Percentiles rank a stretch among this genome's conserved stretches.
Evolutionary conservation across 2,797 vertebrate genomes (phyloP).

Genomic region (Poeciliopsis presidionis): DNA sequence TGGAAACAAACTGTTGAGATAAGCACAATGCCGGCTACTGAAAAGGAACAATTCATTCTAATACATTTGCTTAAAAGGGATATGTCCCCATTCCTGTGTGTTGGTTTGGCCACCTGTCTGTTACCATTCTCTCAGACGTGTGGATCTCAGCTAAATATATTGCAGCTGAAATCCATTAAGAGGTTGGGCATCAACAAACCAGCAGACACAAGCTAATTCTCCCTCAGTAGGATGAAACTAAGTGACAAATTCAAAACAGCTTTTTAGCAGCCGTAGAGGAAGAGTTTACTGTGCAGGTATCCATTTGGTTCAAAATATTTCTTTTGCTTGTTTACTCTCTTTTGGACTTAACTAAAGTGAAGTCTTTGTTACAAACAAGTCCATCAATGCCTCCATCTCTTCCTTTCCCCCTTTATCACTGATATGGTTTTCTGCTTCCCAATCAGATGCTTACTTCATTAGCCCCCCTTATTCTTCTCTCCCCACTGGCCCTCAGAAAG

Average conservation of each 20-base stretch:
- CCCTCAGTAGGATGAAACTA: not conserved
- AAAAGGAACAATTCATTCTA: not conserved
- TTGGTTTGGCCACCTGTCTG: not conserved
- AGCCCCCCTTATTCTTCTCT: conserved; percentile 45
- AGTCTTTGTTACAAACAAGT: conserved; percentile 43
- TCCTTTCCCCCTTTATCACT: conserved; percentile 36
- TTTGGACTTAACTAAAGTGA: conserved; percentile 21
- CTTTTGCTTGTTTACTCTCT: conserved; percentile 28
- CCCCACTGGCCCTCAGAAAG: conserved; percentile 57
- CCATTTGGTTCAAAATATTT: not conserved
- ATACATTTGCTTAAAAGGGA: not conserved
- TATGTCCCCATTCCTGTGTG: not conserved
- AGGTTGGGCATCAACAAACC: not conserved
- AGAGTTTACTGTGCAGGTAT: not conserved
- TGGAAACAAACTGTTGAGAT: conserved; percentile 10
- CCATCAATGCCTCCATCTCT: conserved; percentile 45
- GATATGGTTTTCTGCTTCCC: conserved; percentile 62
- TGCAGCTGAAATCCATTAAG: not conserved
- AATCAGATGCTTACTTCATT: conserved; percentile 74
- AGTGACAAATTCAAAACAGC: not conserved
- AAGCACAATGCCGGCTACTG: conserved; percentile 2
- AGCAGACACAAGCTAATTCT: not conserved
- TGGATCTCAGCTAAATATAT: not conserved
- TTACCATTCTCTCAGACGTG: not conserved
- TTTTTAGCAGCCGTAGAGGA: not conserved